These are phyloP conservation scores for Conops quadrifasciatus DNA, from an alignment of 2,888 invertebrate genomes.

Conservation along the genomic window DNA sequence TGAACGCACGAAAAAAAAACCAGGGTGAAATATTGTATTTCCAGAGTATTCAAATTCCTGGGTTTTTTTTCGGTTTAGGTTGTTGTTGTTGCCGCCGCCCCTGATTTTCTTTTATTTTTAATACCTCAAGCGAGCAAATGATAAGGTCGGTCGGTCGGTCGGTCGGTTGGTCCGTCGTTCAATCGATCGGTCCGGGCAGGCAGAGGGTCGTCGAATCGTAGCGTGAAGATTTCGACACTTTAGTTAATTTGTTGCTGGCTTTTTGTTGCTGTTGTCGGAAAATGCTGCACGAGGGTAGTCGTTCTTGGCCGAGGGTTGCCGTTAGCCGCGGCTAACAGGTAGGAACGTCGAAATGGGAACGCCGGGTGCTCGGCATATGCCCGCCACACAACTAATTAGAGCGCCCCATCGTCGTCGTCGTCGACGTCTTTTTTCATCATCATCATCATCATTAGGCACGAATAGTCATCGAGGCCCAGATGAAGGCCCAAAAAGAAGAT, in stretches of 20 bases:
- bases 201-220: background rate
- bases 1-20: too few species aligned
- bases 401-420: background rate
- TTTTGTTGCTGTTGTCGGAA: background rate
- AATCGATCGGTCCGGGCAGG: background rate
- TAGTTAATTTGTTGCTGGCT: background rate
- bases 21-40: too few species aligned
- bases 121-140: background rate
- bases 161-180: background rate
- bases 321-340: too few species aligned
- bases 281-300: background rate
- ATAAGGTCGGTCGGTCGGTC: background rate
- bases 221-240: slow-evolving; percentile 25
- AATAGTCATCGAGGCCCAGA: background rate
- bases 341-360: background rate
- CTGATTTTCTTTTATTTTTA: background rate
- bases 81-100: background rate
- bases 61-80: too few species aligned
- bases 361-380: background rate
- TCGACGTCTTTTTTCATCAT: background rate
- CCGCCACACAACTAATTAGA: slow-evolving; percentile 12
- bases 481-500: background rate
- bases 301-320: background rate
- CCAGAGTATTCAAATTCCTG: too few species aligned
- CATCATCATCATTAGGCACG: slow-evolving; percentile 4